Percentiles rank a stretch among this genome's conserved stretches.
These are phyloP conservation scores for Dasyprocta punctata DNA, from an alignment of 2,113 vertebrate genomes.

Conservation along the genomic window DNA sequence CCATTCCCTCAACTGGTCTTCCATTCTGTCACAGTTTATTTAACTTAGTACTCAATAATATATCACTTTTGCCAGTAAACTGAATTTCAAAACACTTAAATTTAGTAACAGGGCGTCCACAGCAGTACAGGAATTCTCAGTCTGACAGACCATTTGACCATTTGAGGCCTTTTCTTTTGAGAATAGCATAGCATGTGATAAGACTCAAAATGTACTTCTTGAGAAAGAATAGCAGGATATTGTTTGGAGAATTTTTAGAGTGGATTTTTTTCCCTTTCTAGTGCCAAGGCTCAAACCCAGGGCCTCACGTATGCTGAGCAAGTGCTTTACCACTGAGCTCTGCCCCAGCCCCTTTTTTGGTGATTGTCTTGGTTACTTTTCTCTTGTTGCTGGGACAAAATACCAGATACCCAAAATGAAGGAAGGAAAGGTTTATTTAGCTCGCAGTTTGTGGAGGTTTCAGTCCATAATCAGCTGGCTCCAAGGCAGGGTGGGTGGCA, in stretches of 20 bases:
- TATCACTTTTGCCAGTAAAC: not conserved
- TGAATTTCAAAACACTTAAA: conserved; percentile 10
- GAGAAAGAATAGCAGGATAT: not conserved
- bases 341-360: not conserved
- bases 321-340: not conserved
- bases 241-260: not conserved
- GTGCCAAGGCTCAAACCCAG: not conserved
- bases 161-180: not conserved
- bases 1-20: not conserved
- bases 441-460: too few relatives aligned
- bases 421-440: too few relatives aligned
- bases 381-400: too few relatives aligned
- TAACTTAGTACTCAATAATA: not conserved
- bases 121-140: not conserved
- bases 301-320: not conserved
- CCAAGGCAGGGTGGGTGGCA: too few relatives aligned
- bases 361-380: too few relatives aligned
- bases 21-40: not conserved
- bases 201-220: not conserved
- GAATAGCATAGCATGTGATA: not conserved
- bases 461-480: too few relatives aligned
- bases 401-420: too few relatives aligned
- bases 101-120: not conserved
- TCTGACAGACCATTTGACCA: not conserved
- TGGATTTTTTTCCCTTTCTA: not conserved